phyloP scores from a whole-genome alignment of 2,888 invertebrate genomes.

The Caprella mutica region DNA sequence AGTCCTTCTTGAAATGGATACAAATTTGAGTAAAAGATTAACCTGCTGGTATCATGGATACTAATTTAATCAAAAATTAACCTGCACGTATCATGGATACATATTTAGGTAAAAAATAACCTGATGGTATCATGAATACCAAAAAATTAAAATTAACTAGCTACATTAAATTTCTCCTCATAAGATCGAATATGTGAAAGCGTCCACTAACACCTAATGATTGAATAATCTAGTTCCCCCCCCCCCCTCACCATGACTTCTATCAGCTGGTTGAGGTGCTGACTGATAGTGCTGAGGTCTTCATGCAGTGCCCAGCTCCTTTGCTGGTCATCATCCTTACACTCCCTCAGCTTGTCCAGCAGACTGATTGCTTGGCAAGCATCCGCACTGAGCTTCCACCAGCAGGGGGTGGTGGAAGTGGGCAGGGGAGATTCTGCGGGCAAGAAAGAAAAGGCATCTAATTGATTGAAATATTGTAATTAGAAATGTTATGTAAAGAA shows the following conservation, averaged over 20 bases:
- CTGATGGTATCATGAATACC: too few species aligned
- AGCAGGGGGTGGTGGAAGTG: not conserved
- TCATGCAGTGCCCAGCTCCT: constrained; percentile 91
- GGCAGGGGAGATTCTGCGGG: not conserved
- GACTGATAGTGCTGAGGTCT: constrained; percentile 76
- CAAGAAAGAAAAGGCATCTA: not conserved
- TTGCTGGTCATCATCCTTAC: constrained; percentile 90
- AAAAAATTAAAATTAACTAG: too few species aligned
- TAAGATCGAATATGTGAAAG: too few species aligned
- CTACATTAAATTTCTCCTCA: not conserved
- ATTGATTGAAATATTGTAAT: too few species aligned
- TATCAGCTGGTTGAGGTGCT: constrained; percentile 52
- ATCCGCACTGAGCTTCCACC: constrained; percentile 54
- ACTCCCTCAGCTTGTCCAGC: constrained; percentile 68
- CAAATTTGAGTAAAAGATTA: too few species aligned
- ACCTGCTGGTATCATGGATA: too few species aligned
- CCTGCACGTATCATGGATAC: too few species aligned
- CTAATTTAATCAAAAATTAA: too few species aligned
- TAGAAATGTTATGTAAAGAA: too few species aligned
- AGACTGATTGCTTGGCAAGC: constrained; percentile 69
- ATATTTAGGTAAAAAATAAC: not conserved
- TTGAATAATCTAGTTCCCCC: too few species aligned
- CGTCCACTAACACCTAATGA: not conserved
- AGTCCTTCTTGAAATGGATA: too few species aligned
- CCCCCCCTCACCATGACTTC: constrained; percentile 42